These are phyloP conservation scores for Cephus pulcher DNA, from an alignment of 2,888 invertebrate species.

Conservation along the genomic window DNA sequence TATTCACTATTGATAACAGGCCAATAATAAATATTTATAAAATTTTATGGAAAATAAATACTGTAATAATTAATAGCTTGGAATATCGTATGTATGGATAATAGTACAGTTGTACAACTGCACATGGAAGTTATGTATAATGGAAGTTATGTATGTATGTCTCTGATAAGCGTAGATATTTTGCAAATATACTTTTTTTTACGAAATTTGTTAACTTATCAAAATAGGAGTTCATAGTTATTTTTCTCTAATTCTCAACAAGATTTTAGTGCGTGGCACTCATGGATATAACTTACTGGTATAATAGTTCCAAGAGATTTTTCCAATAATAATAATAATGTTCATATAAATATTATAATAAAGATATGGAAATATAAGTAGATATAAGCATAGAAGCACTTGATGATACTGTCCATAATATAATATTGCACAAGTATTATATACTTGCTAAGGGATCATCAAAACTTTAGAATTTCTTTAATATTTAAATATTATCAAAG, in stretches of 20 bases:
- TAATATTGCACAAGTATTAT: background rate
- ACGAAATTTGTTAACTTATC: background rate
- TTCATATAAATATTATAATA: background rate
- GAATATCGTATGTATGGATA: background rate
- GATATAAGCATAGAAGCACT: background rate
- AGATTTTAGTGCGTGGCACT: background rate
- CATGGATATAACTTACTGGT: background rate
- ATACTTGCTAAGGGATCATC: background rate
- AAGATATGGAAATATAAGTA: background rate
- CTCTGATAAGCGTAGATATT: background rate
- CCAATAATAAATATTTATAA: conserved; percentile 1
- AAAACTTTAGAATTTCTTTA: background rate
- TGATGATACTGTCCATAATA: background rate
- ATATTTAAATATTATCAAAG: conserved; percentile 43
- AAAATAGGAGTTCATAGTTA: background rate
- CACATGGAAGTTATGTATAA: background rate
- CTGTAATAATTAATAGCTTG: background rate
- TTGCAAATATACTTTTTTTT: background rate
- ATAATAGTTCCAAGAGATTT: background rate
- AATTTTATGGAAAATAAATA: background rate
- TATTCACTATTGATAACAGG: background rate
- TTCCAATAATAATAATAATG: background rate
- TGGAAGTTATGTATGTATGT: background rate
- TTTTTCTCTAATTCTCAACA: background rate
- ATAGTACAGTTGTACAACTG: background rate